Evolutionary conservation across 2,113 vertebrate species (phyloP), one percentile per base, ranked within the genome.

Genomic region (Hippocampus mohnikei): DNA sequence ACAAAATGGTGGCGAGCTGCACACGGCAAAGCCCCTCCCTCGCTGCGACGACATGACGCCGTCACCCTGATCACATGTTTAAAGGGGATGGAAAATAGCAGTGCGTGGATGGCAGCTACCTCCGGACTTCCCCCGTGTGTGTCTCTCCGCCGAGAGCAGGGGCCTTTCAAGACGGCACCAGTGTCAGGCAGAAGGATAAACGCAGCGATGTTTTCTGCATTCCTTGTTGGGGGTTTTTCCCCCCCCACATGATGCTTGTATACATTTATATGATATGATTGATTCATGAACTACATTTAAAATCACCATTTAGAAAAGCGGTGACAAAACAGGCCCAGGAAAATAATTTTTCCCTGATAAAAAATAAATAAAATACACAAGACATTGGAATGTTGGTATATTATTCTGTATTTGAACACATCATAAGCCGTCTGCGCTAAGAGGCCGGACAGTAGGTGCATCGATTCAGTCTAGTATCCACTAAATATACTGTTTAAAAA

Each of bases 1-100:
- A 92, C 88, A 93, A 91, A 93, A 92, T 92, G 91, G 91, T 90
- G 91, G 85, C 71, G 72, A 77, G 85, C 82, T 60, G 66, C 59
- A 74, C 13, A 59, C 74, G 77, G 79, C 74, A 79, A 83, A 71
- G 82, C 84, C 84, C 89, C 88, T 92, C 90, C 90, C 87, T 61
- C 67, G 58, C 79, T 73, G 23, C 15, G 76, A 81, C 85, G 83
- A 88, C 86, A 88, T 84, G 76, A 78, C 79, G 86, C 78, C 74
- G 84, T 86, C 90, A 88, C 87, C 84, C 83, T 77, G 83, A 85
- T 91, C 91, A 92, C 81, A 81, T 92, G 91, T 90, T 82, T 64
- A 75, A 81, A 87, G 86, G 72, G 84, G 75, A 85, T 84, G 83
- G 78, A 74, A 80, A 81, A 83, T 74, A 84, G 84, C 74, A 83